Evolutionary conservation across 2,797 vertebrate species (phyloP), one percentile per base, ranked within the genome.

Genomic region (Lophius americanus): DNA sequence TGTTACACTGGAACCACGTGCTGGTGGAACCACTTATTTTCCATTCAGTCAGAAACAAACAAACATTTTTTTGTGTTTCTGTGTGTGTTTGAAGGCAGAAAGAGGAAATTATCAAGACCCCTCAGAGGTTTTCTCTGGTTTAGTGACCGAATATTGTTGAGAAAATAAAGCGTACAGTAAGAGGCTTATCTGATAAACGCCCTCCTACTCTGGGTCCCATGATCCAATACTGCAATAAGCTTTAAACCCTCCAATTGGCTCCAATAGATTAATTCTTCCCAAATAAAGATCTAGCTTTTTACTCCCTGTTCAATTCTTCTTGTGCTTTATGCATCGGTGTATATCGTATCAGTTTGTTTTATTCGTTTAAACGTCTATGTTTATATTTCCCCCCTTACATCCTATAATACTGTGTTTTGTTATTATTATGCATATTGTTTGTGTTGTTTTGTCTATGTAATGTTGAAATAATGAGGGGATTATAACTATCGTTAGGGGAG

Each of bases 101-200:
- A 48, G 62, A 78, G 76, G 72, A 88, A 79, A 83, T 83, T 70
- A 72, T 68, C 42, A 35, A 49, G 36, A 60, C 48, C 61, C 65
- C 74, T 76, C 68, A 55, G 80, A 76, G 70, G 60, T 51, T 63
- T 69, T 32, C 57, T 79, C 69, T 64, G 76, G 64, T 78, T 83
- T 81, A 74, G 67, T 81, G 79, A 66, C 65, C 57, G 10, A 79
- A 84, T 83, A 78, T 77, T 80, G 77, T 84, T 60, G 83, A 78
- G 77, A 74, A 83, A 88, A 84, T 81, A 86, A 84, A 79, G 75
- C 63, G 64, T 70, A 73, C 82, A 73, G 59, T 88, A 89, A 88
- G 88, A 85, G 62, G 88, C 85, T 90, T 88, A 90, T 88, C 82
- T 85, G 84, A 88, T 86, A 62, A 79, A 86, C 84, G 79, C 78